These are phyloP conservation scores for Grallaria varia DNA, from an alignment of 2,113 vertebrate genomes.

Conservation along the genomic window DNA sequence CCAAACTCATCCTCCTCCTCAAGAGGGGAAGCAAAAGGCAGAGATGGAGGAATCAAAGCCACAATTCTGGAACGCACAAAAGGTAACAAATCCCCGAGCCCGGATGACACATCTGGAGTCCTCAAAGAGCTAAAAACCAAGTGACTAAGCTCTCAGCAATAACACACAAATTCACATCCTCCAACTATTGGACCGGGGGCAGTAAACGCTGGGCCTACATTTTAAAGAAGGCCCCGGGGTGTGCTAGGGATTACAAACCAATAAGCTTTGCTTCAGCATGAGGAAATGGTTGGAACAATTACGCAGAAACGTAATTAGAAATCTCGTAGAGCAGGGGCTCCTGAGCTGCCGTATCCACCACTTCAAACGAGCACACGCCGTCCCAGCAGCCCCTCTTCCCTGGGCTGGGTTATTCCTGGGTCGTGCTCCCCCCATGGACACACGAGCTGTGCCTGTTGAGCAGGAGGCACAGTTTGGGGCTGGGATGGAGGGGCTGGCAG, in stretches of 20 bases:
- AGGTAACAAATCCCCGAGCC: not conserved
- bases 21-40: not conserved
- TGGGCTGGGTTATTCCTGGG: not conserved
- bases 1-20: not conserved
- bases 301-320: constrained; percentile 39
- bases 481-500: not conserved
- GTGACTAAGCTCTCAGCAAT: constrained; percentile 34
- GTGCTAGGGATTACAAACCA: constrained; percentile 58
- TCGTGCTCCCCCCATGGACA: not conserved
- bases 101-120: constrained; percentile 7
- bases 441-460: not conserved
- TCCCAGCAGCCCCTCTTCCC: not conserved
- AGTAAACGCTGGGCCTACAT: constrained; percentile 58
- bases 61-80: not conserved
- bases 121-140: not conserved
- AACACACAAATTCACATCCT: constrained; percentile 26
- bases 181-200: constrained; percentile 19
- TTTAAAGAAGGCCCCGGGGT: constrained; percentile 46
- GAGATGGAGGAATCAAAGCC: not conserved
- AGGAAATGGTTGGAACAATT: constrained; percentile 43
- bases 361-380: not conserved
- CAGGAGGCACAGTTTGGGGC: not conserved
- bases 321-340: constrained; percentile 9
- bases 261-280: not conserved
- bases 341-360: constrained; percentile 12